These are phyloP conservation scores for Troides oblongomaculatus DNA, from an alignment of 2,888 invertebrate species.

Conservation along the genomic window DNA sequence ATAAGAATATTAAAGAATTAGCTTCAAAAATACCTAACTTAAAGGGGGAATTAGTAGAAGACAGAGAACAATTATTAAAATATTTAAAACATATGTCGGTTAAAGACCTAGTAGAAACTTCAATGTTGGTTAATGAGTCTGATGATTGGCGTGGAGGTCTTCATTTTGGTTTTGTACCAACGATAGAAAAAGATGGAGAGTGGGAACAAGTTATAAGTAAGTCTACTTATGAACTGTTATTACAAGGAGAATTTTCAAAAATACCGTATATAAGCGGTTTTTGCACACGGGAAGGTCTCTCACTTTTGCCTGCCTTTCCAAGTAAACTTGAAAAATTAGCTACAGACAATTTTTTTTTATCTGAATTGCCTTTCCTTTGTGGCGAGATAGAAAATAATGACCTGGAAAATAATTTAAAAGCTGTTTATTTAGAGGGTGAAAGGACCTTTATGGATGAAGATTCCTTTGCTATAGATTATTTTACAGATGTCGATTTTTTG, in stretches of 20 bases:
- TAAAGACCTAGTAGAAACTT: conserved; percentile 53
- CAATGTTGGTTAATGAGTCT: conserved; percentile 47
- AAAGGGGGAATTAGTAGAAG: conserved; percentile 44
- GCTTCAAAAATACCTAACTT: conserved; percentile 53
- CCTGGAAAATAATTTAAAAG: conserved; percentile 52
- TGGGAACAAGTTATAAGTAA: conserved; percentile 70
- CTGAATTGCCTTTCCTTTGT: conserved; percentile 56
- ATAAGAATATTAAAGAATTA: conserved; percentile 49
- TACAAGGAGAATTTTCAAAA: conserved; percentile 64
- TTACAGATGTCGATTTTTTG: conserved; percentile 72
- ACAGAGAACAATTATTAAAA: conserved; percentile 51
- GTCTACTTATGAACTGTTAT: conserved; percentile 58
- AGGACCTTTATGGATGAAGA: conserved; percentile 54
- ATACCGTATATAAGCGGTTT: conserved; percentile 75
- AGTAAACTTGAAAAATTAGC: conserved; percentile 42
- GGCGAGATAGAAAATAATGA: conserved; percentile 44
- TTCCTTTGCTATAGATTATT: conserved; percentile 65
- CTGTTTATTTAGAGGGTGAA: conserved; percentile 69
- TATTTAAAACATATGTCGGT: conserved; percentile 54
- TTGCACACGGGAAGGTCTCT: conserved; percentile 69
- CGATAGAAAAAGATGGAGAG: conserved; percentile 60
- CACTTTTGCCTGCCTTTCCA: conserved; percentile 46
- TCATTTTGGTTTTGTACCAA: conserved; percentile 74
- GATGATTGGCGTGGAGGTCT: conserved; percentile 57
- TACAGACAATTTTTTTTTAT: conserved; percentile 51